A percentile compares a stretch with the other conserved stretches of the same genome.
Conservation (phyloP, 2,888 invertebrate genomes). For the Tetragonula carbonaria region DNA sequence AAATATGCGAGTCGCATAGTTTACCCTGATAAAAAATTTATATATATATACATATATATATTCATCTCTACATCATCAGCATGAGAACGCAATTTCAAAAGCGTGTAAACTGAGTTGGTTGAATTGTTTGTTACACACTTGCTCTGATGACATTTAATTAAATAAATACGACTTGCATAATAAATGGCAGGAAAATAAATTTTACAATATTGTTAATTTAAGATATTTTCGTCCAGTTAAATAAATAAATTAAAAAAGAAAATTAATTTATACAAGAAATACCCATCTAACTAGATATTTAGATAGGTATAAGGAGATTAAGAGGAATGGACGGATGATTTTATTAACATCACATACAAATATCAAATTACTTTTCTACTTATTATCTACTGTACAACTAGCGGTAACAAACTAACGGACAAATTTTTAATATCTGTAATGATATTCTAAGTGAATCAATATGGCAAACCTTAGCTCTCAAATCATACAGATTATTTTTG, state of each 20-base stretch:
- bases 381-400: slow-evolving; percentile 53
- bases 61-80: neutral
- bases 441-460: slow-evolving; percentile 14
- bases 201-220: neutral
- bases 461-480: neutral
- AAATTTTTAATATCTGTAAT: slow-evolving; percentile 27
- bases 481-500: slow-evolving; percentile 15
- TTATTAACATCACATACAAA: slow-evolving; percentile 70
- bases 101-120: neutral
- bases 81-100: neutral
- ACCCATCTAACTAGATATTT: slow-evolving; percentile 21
- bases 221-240: neutral
- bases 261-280: slow-evolving; percentile 21
- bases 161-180: neutral
- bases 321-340: slow-evolving; percentile 60
- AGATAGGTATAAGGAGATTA: slow-evolving; percentile 36
- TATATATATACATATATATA: slow-evolving; percentile 1
- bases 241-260: neutral
- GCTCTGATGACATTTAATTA: slow-evolving; percentile 19
- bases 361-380: slow-evolving; percentile 54
- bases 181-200: neutral
- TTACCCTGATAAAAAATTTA: slow-evolving; percentile 25
- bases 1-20: slow-evolving; percentile 12
- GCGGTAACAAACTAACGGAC: slow-evolving; percentile 39
- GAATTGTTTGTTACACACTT: neutral